Conservation (phyloP, 1,140 invertebrate species). For the Pseudomyrmex dendroicus region DNA sequence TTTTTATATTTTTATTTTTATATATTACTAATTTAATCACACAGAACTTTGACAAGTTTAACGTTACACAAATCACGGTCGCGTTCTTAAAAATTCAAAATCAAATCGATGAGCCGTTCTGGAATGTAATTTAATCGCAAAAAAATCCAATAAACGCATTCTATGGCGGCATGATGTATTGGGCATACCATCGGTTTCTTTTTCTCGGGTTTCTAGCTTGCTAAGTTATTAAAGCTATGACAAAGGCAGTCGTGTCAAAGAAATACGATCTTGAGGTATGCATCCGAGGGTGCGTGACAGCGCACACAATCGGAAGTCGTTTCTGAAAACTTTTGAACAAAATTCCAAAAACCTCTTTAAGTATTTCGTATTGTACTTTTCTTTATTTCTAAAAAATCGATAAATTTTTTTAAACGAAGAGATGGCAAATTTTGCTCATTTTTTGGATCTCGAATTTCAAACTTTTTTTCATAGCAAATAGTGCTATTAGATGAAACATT, state of each 20-base stretch:
- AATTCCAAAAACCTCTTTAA: not conserved
- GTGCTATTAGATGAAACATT: too few species aligned
- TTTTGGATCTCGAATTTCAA: too few species aligned
- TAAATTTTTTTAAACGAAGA: too few species aligned
- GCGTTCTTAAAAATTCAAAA: conserved; percentile 78
- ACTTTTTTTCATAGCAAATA: too few species aligned
- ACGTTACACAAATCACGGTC: conserved; percentile 65
- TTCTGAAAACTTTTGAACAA: not conserved
- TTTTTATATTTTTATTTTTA: not conserved
- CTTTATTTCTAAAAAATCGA: too few species aligned
- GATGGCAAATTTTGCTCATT: too few species aligned
- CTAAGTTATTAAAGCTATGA: conserved; percentile 61
- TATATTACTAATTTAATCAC: not conserved
- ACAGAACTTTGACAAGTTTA: not conserved
- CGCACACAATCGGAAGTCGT: not conserved
- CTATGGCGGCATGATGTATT: conserved; percentile 67
- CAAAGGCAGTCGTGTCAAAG: conserved; percentile 54
- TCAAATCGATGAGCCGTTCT: conserved; percentile 75
- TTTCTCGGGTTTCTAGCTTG: conserved; percentile 44
- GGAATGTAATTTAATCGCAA: conserved; percentile 81
- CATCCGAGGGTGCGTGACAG: conserved; percentile 24
- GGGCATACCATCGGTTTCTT: conserved; percentile 72
- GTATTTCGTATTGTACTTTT: not conserved
- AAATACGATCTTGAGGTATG: conserved; percentile 49
- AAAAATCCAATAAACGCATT: conserved; percentile 84